Conservation (phyloP, 2,888 invertebrate genomes). For the Agriopis leucophaearia region DNA sequence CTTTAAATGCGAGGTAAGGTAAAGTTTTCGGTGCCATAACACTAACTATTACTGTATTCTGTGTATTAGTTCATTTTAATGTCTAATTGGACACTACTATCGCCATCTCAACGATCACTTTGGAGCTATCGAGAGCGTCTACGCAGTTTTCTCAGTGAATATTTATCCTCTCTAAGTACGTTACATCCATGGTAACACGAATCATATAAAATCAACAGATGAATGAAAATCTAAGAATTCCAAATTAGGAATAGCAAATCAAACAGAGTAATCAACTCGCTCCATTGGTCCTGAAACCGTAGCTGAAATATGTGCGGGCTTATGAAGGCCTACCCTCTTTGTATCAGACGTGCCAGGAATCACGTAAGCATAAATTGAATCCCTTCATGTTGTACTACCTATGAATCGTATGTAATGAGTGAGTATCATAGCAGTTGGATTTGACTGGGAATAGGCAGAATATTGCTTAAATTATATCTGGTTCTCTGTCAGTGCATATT, state of each 20-base stretch:
- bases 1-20: no score
- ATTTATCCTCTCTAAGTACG: no score
- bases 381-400: constrained; percentile 8
- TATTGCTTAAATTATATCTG: neutral
- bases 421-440: neutral
- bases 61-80: no score
- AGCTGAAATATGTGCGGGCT: constrained; percentile 23
- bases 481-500: neutral
- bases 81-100: no score
- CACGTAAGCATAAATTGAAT: constrained; percentile 43
- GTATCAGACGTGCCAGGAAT: constrained; percentile 54
- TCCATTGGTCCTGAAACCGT: constrained; percentile 19
- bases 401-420: neutral
- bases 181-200: neutral
- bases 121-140: no score
- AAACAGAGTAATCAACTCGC: constrained; percentile 18
- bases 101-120: no score
- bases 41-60: no score
- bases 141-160: no score
- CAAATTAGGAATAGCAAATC: constrained; percentile 18
- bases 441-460: neutral
- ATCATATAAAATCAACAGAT: neutral
- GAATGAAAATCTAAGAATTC: neutral
- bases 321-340: constrained; percentile 43
- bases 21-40: no score